phyloP scores from a whole-genome alignment of 2,888 invertebrate species.

The Ichneumon xanthorius region DNA sequence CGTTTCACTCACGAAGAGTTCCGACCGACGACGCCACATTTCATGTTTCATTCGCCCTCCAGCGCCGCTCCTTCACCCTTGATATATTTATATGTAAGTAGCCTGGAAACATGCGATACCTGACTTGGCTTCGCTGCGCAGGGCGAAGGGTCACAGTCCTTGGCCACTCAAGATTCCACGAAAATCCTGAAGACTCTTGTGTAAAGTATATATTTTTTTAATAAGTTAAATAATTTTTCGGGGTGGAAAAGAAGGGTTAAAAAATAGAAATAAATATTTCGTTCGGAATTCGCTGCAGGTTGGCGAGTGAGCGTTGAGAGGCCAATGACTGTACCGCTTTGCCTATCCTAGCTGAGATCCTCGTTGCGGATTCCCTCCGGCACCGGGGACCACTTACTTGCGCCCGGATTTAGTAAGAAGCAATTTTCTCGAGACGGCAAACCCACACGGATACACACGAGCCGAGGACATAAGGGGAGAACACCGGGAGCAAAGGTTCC shows the following conservation, averaged over 20 bases:
- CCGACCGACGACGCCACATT: not conserved
- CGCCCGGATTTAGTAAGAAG: conserved; percentile 45
- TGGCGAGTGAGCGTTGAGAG: not conserved
- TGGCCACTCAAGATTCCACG: not conserved
- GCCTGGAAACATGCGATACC: not conserved
- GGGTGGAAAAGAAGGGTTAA: not conserved
- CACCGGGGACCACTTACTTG: conserved; percentile 11
- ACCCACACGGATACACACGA: conserved; percentile 12
- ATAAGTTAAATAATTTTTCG: not conserved
- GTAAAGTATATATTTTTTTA: not conserved
- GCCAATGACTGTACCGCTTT: not conserved
- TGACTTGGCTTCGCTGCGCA: not conserved
- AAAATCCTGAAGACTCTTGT: not conserved
- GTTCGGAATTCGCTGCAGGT: not conserved
- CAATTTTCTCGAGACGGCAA: conserved; percentile 39
- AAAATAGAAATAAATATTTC: not conserved
- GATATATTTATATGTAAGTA: conserved; percentile 1
- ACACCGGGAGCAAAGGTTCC: not conserved
- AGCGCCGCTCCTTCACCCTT: conserved; percentile 2
- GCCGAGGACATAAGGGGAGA: not conserved
- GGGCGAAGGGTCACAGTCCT: not conserved
- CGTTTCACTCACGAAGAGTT: conserved; percentile 30
- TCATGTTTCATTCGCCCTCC: conserved; percentile 49
- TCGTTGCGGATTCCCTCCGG: conserved; percentile 24
- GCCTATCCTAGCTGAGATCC: not conserved